Evolutionary conservation across 2,113 vertebrate genomes (phyloP).

Genomic region (Arenaria interpres): DNA sequence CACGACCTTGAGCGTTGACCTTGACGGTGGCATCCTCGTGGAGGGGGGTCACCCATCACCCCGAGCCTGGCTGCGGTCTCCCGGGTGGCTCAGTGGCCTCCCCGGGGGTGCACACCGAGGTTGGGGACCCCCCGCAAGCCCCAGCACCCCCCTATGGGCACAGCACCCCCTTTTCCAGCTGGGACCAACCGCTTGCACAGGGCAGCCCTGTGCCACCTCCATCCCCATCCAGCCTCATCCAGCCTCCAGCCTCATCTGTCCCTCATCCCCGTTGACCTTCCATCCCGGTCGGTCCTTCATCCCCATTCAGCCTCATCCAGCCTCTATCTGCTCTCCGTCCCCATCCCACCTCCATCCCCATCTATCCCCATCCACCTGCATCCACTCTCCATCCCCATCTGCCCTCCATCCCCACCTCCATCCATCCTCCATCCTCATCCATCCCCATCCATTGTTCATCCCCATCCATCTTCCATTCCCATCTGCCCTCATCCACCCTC

Average conservation of each 20-base stretch:
- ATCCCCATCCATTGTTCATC: not conserved
- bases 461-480: too few species aligned
- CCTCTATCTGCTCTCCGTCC: too few species aligned
- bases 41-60: not conserved
- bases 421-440: not conserved
- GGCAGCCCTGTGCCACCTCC: not conserved
- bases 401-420: not conserved
- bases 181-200: accelerated
- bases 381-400: not conserved
- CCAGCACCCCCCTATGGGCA: accelerated
- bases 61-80: not conserved
- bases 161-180: not conserved
- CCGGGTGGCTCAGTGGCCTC: not conserved
- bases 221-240: too few species aligned
- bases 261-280: not conserved
- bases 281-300: too few species aligned
- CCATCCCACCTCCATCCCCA: not conserved
- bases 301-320: not conserved
- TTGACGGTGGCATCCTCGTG: accelerated
- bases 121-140: not conserved
- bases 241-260: not conserved
- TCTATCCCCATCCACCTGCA: too few species aligned
- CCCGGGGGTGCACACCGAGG: accelerated
- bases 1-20: not conserved
- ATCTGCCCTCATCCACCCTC: not conserved